Percentiles rank a stretch among this genome's conserved stretches.
phyloP scores from a whole-genome alignment of 2,113 vertebrate species.

The Dipodomys stephensi region DNA sequence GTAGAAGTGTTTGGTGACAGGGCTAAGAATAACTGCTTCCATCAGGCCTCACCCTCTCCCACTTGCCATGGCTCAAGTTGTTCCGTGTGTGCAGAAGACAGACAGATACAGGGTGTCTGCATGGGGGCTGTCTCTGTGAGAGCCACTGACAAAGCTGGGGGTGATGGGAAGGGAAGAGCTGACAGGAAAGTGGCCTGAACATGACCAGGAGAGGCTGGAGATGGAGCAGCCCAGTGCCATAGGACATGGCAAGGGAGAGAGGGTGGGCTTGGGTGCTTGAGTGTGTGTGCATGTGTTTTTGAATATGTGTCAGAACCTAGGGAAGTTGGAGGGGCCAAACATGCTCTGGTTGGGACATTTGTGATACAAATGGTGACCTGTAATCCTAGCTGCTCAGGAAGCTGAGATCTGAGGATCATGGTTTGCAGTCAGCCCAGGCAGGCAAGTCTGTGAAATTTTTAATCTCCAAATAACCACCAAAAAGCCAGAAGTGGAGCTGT shows the following conservation, averaged over 20 bases:
- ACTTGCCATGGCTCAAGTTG: slow-evolving; percentile 78
- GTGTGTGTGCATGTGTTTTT: not conserved
- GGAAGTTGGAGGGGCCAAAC: too few species aligned
- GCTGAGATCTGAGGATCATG: too few species aligned
- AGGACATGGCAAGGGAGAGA: not conserved
- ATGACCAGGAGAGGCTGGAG: slow-evolving; percentile 31
- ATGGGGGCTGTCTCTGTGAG: not conserved
- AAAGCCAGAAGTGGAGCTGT: too few species aligned
- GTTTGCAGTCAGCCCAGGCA: too few species aligned
- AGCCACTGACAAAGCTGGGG: slow-evolving; percentile 47
- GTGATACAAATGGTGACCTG: too few species aligned
- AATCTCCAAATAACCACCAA: too few species aligned
- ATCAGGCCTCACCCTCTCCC: slow-evolving; percentile 75
- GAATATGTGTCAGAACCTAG: not conserved
- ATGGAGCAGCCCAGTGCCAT: slow-evolving; percentile 1
- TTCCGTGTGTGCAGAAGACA: slow-evolving; percentile 41
- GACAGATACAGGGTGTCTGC: slow-evolving; percentile 69
- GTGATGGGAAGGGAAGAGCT: not conserved
- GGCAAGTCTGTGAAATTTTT: too few species aligned
- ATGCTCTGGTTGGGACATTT: too few species aligned
- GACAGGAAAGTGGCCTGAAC: slow-evolving; percentile 35
- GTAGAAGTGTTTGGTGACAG: slow-evolving; percentile 65
- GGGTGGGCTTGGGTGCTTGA: not conserved
- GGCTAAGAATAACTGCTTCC: slow-evolving; percentile 80
- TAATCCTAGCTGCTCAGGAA: too few species aligned